These are phyloP conservation scores for Helicoverpa zea DNA, from an alignment of 1,140 invertebrate species.

Conservation along the genomic window DNA sequence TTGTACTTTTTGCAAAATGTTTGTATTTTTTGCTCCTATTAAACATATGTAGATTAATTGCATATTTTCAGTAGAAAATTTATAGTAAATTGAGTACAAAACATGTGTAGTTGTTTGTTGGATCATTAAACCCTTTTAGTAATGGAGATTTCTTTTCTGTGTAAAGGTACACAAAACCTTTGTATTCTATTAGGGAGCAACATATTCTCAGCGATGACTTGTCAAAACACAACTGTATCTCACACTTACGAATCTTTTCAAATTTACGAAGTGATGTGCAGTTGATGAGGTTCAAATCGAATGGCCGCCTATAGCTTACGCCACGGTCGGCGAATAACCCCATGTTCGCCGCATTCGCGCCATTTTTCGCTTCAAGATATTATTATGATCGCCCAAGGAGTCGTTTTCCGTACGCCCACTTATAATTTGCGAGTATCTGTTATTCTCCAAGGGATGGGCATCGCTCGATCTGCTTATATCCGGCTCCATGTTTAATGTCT, in stretches of 20 bases:
- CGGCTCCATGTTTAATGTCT: conserved; percentile 54
- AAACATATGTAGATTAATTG: too few species aligned
- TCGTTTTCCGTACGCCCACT: conserved; percentile 67
- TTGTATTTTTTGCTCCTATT: too few species aligned
- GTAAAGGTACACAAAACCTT: too few species aligned
- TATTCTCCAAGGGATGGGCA: conserved; percentile 62
- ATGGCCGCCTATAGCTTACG: conserved; percentile 19
- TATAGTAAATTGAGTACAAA: too few species aligned
- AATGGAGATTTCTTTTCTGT: too few species aligned
- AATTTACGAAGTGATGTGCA: not conserved
- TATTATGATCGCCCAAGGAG: conserved; percentile 77
- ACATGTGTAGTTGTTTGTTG: too few species aligned
- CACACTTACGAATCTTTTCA: too few species aligned
- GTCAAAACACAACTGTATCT: not conserved
- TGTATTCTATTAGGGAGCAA: not conserved
- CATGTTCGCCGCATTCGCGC: conserved; percentile 58
- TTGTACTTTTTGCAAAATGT: not conserved
- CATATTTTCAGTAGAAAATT: too few species aligned
- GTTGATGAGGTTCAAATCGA: conserved; percentile 16
- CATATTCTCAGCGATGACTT: not conserved
- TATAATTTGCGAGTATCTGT: conserved; percentile 75
- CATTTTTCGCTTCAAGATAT: conserved; percentile 77
- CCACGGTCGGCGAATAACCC: conserved; percentile 1
- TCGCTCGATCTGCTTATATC: conserved; percentile 58
- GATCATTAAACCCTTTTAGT: too few species aligned